Evolutionary conservation across 2,797 vertebrate genomes (phyloP), one percentile per base, ranked within the genome.

Genomic region (Acestrorhynchus altus): DNA sequence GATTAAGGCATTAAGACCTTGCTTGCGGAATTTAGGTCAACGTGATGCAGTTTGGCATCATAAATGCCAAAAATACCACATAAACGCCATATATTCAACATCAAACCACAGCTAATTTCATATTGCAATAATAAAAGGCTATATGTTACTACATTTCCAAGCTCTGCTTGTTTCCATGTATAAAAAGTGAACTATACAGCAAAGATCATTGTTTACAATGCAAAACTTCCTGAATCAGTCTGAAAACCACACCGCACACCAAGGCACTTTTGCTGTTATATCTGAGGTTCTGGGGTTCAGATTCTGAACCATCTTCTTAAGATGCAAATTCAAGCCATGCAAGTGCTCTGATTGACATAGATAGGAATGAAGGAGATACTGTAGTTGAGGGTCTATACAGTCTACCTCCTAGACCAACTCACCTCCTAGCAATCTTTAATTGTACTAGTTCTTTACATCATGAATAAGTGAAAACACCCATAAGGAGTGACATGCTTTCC

Each of bases 341-440:
- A 56, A 70, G 70, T 72, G 77, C 85, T 81, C 61, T 68, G 54
- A 24, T 56, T 79, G 42, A 63, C 26, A 67, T 75, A 35, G 44
- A 56, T 57, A 52, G 78, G 78, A 68, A 57, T 77, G 79, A 73
- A 84, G 84, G 84, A 87, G 73, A 46, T 61, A 35, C 31, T 35
- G 31, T 35, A 83, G 84, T 88, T 87, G 85, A 86, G 87, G 77
- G 85, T 84, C 76, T 81, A 69, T 82, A 86, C 81, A 54, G 75
- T 89, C 91, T 93, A 91, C 92, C 92, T 92, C 90, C 88, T 79
- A 84, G 75, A 88, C 82, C 86, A 86, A 57, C 86, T 83, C 83
- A 86, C 88, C 86, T 89, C 85, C 72, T 77, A 64, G 80, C 79
- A 63, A 67, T 63, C 79, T 42, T 72, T 72, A 84, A 73, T 81